A percentile compares a stretch with the other conserved stretches of the same genome.
Evolutionary conservation across 2,888 invertebrate species (phyloP).

Genomic region (Sphaerophoria rueppellii): DNA sequence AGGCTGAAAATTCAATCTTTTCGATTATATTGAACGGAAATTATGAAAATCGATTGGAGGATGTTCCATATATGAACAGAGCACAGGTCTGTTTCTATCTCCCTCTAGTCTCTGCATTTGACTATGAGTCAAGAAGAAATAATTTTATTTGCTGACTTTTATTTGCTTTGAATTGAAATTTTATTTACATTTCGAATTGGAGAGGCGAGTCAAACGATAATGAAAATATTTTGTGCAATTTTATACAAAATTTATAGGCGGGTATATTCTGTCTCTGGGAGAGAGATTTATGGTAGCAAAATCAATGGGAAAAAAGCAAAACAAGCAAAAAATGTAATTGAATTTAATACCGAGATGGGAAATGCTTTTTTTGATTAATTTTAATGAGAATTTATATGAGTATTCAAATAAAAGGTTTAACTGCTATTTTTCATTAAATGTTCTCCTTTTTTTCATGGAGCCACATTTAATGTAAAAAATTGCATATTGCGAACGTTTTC

Average conservation of each 20-base stretch:
- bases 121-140: too few species aligned
- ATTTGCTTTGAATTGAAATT: conserved; percentile 11
- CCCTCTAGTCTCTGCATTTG: too few species aligned
- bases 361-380: too few species aligned
- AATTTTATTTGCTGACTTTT: not conserved
- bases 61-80: not conserved
- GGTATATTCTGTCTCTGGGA: not conserved
- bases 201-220: not conserved
- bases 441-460: too few species aligned
- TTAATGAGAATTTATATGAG: too few species aligned
- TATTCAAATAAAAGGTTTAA: too few species aligned
- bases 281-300: not conserved
- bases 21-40: conserved; percentile 56
- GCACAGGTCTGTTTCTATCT: not conserved
- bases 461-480: too few species aligned
- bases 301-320: not conserved
- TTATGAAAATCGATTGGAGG: conserved; percentile 53
- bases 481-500: too few species aligned
- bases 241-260: not conserved
- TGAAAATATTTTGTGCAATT: not conserved
- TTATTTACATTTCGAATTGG: not conserved
- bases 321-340: too few species aligned
- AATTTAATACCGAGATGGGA: too few species aligned
- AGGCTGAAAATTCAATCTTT: conserved; percentile 38
- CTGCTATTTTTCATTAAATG: too few species aligned